Base-by-base conservation (phyloP, 2,797 vertebrate genomes). In the Phyllotis vaccarum region DNA sequence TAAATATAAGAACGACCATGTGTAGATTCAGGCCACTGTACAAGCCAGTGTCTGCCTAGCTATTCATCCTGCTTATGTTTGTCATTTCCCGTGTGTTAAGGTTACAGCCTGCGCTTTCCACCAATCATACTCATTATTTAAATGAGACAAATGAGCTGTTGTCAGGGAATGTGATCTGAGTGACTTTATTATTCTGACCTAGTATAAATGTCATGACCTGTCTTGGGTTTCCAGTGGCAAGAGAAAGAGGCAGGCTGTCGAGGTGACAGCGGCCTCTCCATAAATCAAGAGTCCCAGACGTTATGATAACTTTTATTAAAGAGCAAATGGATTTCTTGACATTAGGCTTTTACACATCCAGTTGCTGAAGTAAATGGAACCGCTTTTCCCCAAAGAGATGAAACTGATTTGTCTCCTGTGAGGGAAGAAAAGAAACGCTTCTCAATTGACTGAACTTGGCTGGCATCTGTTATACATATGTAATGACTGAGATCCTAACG, bases 141-240 rank as follows among this genome's bases (percentile, higher is more conserved):
- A 99, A 99, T 99, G 98, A 99, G 99, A 99, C 98, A 98, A 99
- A 99, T 98, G 98, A 96, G 86, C 96, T 98, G 97, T 98, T 99
- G 98, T 99, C 98, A 99, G 96, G 96, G 97, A 97, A 95, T 0
- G 0, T 97, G 98, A 98, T 96, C 94, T 91, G 93, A 91, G 97
- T 96, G 95, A 98, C 97, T 96, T 98, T 99, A 98, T 98, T 99
- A 98, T 98, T 99, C 98, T 99, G 98, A 99, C 99, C 99, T 98
- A 98, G 98, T 99, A 98, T 99, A 99, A 98, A 98, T 99, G 99
- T 98, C 98, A 97, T 98, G 98, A 99, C 99, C 98, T 98, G 96
- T 98, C 98, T 98, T 97, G 96, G 96, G 98, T 97, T 95, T 98
- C 97, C 97, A 97, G 97, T 93, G 97, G 98, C 98, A 98, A 98